These are phyloP conservation scores for Corythornis madagascariensis DNA, from an alignment of 2,113 vertebrate genomes.

Conservation along the genomic window DNA sequence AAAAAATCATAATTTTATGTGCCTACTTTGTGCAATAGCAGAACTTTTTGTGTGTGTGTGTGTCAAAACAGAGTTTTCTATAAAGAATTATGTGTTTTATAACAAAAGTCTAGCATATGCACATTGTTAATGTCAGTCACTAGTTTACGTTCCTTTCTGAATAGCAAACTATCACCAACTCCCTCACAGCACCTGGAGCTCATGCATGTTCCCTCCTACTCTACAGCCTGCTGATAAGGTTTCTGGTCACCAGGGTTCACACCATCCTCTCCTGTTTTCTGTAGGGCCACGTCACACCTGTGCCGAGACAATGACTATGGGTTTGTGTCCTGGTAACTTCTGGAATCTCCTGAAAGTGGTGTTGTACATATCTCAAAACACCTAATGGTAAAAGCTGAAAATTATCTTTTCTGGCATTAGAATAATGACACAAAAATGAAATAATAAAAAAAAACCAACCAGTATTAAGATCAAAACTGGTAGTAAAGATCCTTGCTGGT, in stretches of 20 bases:
- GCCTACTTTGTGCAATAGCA: neutral
- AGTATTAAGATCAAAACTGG: neutral
- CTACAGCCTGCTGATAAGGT: neutral
- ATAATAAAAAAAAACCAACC: neutral
- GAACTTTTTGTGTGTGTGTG: neutral
- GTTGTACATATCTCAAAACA: neutral
- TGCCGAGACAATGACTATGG: neutral
- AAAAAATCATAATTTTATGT: neutral
- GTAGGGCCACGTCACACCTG: neutral
- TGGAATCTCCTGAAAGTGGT: neutral
- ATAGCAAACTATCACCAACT: neutral
- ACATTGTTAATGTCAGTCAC: neutral
- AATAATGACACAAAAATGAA: neutral
- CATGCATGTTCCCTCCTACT: neutral
- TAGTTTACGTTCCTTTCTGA: neutral
- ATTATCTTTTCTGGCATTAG: neutral
- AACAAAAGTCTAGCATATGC: neutral
- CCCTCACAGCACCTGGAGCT: conserved; percentile 10
- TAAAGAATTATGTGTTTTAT: neutral
- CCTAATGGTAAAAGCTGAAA: neutral
- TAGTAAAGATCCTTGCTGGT: neutral
- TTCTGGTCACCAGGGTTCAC: neutral
- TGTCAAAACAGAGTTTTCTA: neutral
- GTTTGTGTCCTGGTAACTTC: neutral
- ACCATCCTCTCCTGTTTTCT: neutral